phyloP scores from a whole-genome alignment of 2,888 invertebrate species.

The Iphiclides podalirius region DNA sequence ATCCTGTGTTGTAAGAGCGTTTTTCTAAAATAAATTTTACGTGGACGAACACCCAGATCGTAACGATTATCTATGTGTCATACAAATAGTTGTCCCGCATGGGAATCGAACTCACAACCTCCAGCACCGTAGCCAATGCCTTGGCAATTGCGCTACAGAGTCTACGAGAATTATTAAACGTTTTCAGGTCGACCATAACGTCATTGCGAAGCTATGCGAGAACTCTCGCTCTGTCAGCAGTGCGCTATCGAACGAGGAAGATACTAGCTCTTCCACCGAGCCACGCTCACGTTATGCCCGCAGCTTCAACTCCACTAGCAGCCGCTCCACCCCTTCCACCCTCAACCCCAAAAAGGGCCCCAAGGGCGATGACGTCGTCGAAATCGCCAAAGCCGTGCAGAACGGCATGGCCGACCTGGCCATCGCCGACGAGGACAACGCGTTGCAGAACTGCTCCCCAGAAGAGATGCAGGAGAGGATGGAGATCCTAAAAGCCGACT shows the following conservation, averaged over 20 bases:
- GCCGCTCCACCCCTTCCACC: neutral
- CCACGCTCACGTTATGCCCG: conserved; percentile 55
- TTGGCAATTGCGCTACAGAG: too few relatives aligned
- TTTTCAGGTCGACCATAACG: conserved; percentile 56
- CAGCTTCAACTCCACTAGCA: conserved; percentile 49
- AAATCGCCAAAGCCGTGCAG: conserved; percentile 77
- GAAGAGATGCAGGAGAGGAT: conserved; percentile 61
- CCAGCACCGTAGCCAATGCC: too few relatives aligned
- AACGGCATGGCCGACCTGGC: conserved; percentile 76
- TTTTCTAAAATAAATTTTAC: too few relatives aligned
- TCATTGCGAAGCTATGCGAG: conserved; percentile 59
- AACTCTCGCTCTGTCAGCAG: conserved; percentile 63
- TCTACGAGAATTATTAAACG: too few relatives aligned
- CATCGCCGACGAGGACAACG: conserved; percentile 56
- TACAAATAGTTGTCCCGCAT: too few relatives aligned
- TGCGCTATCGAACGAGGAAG: conserved; percentile 63
- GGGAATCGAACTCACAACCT: too few relatives aligned
- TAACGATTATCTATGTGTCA: too few relatives aligned
- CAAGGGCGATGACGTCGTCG: conserved; percentile 65
- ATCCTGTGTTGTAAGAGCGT: too few relatives aligned
- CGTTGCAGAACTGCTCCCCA: conserved; percentile 41
- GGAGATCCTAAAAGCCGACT: conserved; percentile 58
- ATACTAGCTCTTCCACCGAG: conserved; percentile 59
- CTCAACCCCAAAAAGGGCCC: conserved; percentile 41
- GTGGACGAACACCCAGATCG: too few relatives aligned